A percentile compares a stretch with the other conserved stretches of the same genome.
phyloP scores from a whole-genome alignment of 92 coral and sea anemone species.

The Siderastrea siderea region DNA sequence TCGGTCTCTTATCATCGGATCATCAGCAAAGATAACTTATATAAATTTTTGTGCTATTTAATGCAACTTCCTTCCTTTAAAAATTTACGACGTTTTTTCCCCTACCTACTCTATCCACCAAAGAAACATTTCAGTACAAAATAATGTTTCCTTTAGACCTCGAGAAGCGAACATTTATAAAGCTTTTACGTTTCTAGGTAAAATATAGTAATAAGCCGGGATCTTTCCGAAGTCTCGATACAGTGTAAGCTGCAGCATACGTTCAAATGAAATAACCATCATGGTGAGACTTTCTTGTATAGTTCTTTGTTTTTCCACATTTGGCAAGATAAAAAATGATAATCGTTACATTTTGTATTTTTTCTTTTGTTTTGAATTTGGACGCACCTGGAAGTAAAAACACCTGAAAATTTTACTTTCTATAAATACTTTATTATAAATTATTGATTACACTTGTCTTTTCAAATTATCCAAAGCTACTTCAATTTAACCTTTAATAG shows the following conservation, averaged over 20 bases:
- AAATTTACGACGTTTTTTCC: too few relatives aligned
- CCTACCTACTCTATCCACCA: too few relatives aligned
- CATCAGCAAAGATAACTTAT: too few relatives aligned
- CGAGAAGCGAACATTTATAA: too few relatives aligned
- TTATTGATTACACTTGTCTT: too few relatives aligned
- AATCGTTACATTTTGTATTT: neutral
- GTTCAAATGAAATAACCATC: neutral
- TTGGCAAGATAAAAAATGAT: neutral
- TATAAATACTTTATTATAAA: neutral
- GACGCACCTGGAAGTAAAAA: neutral
- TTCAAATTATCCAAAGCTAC: neutral
- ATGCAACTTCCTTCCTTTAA: too few relatives aligned
- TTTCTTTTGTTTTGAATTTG: neutral
- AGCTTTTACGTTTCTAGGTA: too few relatives aligned
- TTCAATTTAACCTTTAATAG: neutral
- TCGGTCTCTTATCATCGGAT: neutral
- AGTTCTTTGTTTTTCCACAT: neutral
- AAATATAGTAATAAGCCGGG: neutral
- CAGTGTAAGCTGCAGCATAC: neutral
- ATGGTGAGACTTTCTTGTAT: neutral
- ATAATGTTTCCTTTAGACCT: too few relatives aligned
- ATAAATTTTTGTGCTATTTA: too few relatives aligned
- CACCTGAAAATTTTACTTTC: neutral
- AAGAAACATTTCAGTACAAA: too few relatives aligned
- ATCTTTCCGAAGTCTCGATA: neutral